A percentile compares a stretch with the other conserved stretches of the same genome.
These are phyloP conservation scores for Festucalex cinctus DNA, from an alignment of 2,113 vertebrate genomes.

Conservation along the genomic window DNA sequence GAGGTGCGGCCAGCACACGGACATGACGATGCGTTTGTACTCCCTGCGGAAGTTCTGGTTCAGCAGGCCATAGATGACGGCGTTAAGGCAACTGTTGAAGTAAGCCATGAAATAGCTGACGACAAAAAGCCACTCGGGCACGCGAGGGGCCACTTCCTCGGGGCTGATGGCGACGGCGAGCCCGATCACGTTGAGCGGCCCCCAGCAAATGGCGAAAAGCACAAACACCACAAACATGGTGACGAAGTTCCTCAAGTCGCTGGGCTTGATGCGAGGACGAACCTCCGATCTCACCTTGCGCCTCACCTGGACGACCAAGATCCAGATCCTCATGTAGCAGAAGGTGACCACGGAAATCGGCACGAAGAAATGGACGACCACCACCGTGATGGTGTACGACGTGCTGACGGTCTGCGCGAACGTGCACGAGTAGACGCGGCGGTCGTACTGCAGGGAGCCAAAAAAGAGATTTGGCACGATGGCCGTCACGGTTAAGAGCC, in stretches of 20 bases:
- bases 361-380: not conserved
- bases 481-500: not conserved
- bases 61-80: not conserved
- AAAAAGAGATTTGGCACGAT: constrained; percentile 2
- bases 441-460: not conserved
- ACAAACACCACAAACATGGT: not conserved
- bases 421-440: not conserved
- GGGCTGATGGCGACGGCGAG: not conserved
- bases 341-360: not conserved
- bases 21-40: not conserved
- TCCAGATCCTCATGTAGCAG: constrained; percentile 1
- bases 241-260: not conserved
- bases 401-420: not conserved
- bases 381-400: not conserved
- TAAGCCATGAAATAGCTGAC: constrained; percentile 1
- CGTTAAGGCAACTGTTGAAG: constrained; percentile 3
- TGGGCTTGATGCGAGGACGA: constrained; percentile 1
- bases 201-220: not conserved
- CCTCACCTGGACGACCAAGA: not conserved
- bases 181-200: not conserved
- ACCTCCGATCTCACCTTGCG: not conserved
- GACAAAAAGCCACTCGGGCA: not conserved
- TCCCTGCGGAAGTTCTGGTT: not conserved
- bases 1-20: not conserved
- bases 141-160: not conserved